These are phyloP conservation scores for Goniozus legneri DNA, from an alignment of 1,140 invertebrate genomes.

Conservation along the genomic window DNA sequence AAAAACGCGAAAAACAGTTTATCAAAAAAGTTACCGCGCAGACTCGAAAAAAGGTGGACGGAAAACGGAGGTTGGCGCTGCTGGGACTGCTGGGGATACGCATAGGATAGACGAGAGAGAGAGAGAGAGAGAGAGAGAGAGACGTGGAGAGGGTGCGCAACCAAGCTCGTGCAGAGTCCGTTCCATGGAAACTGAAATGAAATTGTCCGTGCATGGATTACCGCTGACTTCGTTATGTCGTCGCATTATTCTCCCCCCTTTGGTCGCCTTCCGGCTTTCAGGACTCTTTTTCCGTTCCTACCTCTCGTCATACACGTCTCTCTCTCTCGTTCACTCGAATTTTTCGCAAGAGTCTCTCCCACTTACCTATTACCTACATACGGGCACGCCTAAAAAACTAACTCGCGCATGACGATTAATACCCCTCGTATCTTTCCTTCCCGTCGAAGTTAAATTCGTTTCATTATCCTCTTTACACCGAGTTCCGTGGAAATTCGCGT, in stretches of 20 bases:
- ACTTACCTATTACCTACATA: conserved; percentile 11
- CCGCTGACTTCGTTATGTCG: conserved; percentile 32
- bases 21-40: conserved; percentile 44
- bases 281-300: neutral
- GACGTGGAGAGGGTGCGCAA: conserved; percentile 25
- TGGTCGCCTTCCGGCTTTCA: neutral
- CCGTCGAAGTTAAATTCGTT: no score
- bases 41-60: conserved; percentile 17
- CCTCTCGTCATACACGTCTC: conserved; percentile 15
- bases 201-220: conserved; percentile 36
- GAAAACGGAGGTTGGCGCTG: conserved; percentile 8
- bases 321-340: neutral
- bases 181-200: conserved; percentile 25
- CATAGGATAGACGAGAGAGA: neutral
- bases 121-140: conserved; percentile 14
- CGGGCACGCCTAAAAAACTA: no score
- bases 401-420: no score
- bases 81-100: no score
- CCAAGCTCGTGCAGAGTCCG: conserved; percentile 2
- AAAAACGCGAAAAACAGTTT: conserved; percentile 48
- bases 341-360: neutral
- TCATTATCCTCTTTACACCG: no score
- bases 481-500: no score
- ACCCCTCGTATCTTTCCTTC: no score
- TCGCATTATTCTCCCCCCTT: conserved; percentile 17